Conservation (phyloP, 2,888 invertebrate genomes). For the Ctena decussata region DNA sequence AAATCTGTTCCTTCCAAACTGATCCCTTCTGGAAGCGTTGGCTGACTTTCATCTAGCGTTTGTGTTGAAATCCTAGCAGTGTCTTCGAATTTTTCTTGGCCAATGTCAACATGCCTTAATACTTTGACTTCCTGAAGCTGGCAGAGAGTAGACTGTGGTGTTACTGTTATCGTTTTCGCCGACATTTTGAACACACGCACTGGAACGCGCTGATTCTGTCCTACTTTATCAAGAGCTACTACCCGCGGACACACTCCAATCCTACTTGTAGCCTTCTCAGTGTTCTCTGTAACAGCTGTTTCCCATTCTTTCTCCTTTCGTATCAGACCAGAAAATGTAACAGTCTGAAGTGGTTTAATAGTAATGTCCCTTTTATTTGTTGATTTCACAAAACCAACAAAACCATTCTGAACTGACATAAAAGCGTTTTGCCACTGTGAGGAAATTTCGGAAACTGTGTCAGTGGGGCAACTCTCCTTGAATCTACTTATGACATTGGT, state of each 20-base stretch:
- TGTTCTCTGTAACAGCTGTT: not conserved
- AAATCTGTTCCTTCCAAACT: constrained; percentile 4
- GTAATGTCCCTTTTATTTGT: not conserved
- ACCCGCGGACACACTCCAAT: not conserved
- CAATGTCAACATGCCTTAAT: not conserved
- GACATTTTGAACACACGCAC: not conserved
- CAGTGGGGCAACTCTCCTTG: not conserved
- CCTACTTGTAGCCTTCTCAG: not conserved
- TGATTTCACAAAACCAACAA: not conserved
- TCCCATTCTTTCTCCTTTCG: not conserved
- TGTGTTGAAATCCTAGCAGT: not conserved
- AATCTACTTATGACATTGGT: not conserved
- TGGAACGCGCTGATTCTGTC: not conserved
- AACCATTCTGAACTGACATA: not conserved
- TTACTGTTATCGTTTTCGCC: not conserved
- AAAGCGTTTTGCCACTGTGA: not conserved
- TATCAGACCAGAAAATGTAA: not conserved
- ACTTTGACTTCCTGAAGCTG: not conserved
- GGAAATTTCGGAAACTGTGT: not conserved
- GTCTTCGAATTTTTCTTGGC: not conserved
- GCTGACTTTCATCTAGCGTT: not conserved
- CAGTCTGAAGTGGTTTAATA: not conserved
- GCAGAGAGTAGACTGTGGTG: not conserved
- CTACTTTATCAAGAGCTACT: not conserved
- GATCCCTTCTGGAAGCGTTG: not conserved